Base-by-base conservation (phyloP, 2,113 vertebrate species). In the Muntiacus reevesi region DNA sequence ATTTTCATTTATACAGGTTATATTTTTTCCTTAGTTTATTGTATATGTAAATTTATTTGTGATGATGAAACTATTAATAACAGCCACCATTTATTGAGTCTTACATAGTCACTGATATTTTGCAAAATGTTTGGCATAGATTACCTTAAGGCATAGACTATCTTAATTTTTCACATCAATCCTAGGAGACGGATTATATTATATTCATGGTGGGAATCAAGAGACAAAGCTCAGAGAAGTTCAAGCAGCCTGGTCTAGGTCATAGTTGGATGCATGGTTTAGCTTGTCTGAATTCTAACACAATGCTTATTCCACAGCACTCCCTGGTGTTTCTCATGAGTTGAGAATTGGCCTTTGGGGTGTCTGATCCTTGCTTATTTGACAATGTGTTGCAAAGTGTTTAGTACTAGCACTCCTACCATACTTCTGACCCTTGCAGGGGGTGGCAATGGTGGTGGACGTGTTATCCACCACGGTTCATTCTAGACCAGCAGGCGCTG, bases 21-120 rank as follows among this genome's bases (percentile, higher is more conserved):
- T 97, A 71, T 64, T 84, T 79, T 81, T 30, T 86, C 5, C 17
- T 95, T 92, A 50, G 62, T 54, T 92, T 74, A 82, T 87, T 43
- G 2, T 71, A 55, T 25, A 5, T n/a, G 43, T 84, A 60, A 6
- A 62, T 30, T 60, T 76, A 76, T 43, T 89, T 83, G 23, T 57
- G 19, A 67, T 89, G 40, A 74, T 95, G 45, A 91, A 94, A 87
- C 87, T 83, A 64, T 93, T 91, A 55, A 57, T 71, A 87, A 76
- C n/a, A 88, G 17, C 15, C 57, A 78, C 4, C 25, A 87, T 76
- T 96, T 91, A 82, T n/a, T 86, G n/a, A 60, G 25, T 82, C 14
- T 78, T 71, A 55, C 36, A 12, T 89, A 83, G 23, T 78, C 33
- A 87, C 17, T 57, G 9, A 91, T 64, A 91, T 25, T 89, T 96